A percentile compares a stretch with the other conserved stretches of the same genome.
These are phyloP conservation scores for Amiota minor DNA, from an alignment of 2,888 invertebrate genomes.

Conservation along the genomic window DNA sequence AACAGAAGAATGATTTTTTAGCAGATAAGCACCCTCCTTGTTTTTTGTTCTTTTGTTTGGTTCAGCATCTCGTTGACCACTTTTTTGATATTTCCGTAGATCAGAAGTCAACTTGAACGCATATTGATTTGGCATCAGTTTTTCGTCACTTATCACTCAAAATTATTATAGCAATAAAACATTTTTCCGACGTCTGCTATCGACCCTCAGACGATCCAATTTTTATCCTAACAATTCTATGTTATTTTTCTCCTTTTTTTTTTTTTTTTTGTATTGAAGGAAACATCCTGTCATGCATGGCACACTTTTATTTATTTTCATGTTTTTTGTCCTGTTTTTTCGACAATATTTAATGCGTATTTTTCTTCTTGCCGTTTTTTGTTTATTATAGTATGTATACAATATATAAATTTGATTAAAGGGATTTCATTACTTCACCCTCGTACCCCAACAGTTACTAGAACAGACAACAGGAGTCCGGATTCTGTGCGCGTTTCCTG, in stretches of 20 bases:
- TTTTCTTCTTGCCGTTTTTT: conserved; percentile 28
- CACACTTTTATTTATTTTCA: conserved; percentile 64
- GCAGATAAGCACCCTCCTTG: conserved; percentile 43
- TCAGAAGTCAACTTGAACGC: conserved; percentile 39
- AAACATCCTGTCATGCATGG: conserved; percentile 52
- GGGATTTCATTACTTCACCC: conserved; percentile 59
- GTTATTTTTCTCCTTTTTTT: conserved; percentile 22
- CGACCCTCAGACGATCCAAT: neutral
- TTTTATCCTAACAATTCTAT: conserved; percentile 20
- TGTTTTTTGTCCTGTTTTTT: conserved; percentile 47
- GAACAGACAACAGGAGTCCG: conserved; percentile 31
- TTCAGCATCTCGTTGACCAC: conserved; percentile 40
- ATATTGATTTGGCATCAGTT: conserved; percentile 59
- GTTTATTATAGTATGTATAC: conserved; percentile 57
- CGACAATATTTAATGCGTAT: conserved; percentile 18
- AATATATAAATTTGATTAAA: conserved; percentile 60
- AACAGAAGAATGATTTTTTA: conserved; percentile 21
- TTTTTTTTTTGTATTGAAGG: neutral
- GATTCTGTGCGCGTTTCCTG: too few relatives aligned
- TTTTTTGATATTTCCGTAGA: conserved; percentile 37
- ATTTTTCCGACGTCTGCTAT: conserved; percentile 56
- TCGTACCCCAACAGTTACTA: neutral
- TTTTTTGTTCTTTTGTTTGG: conserved; percentile 57
- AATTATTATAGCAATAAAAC: conserved; percentile 70
- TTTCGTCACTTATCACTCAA: conserved; percentile 68